These are phyloP conservation scores for Incurvaria masculella DNA, from an alignment of 2,888 invertebrate species.

Conservation along the genomic window DNA sequence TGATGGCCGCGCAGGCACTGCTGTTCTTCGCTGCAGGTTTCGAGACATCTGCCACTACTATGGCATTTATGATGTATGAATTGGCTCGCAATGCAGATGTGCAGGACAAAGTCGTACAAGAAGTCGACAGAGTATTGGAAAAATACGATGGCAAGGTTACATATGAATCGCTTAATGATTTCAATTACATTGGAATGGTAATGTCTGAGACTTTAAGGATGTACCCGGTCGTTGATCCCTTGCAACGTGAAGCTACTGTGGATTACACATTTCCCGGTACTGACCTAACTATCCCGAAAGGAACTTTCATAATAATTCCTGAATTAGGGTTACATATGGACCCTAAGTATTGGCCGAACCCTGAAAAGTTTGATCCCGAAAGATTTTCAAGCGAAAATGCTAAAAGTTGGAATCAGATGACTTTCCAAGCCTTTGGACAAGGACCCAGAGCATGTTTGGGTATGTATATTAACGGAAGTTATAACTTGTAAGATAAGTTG, in stretches of 20 bases:
- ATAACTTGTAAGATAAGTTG: not conserved
- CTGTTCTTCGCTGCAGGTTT: conserved; percentile 11
- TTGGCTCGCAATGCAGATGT: conserved; percentile 9
- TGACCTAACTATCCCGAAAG: conserved; percentile 28
- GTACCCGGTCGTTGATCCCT: conserved; percentile 34
- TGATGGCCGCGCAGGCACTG: conserved; percentile 17
- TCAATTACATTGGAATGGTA: conserved; percentile 25
- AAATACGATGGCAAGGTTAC: conserved; percentile 19
- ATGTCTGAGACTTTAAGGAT: conserved; percentile 36
- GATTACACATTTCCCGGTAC: conserved; percentile 33
- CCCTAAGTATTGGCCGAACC: conserved; percentile 34
- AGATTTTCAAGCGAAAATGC: conserved; percentile 32
- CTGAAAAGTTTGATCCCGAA: conserved; percentile 43
- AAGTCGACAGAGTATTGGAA: conserved; percentile 7
- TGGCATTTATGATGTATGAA: conserved; percentile 10
- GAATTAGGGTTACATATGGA: conserved; percentile 37
- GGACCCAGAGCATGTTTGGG: conserved; percentile 43
- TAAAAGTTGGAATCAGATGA: conserved; percentile 26
- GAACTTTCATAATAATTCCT: conserved; percentile 27
- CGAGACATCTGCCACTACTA: conserved; percentile 9
- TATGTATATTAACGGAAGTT: conserved; percentile 18
- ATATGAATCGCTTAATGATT: conserved; percentile 21
- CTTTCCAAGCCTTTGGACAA: conserved; percentile 37
- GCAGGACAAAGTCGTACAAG: conserved; percentile 8
- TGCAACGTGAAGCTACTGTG: conserved; percentile 28